Base-by-base conservation (phyloP, 2,888 invertebrate species). In the Euzophera pinguis region DNA sequence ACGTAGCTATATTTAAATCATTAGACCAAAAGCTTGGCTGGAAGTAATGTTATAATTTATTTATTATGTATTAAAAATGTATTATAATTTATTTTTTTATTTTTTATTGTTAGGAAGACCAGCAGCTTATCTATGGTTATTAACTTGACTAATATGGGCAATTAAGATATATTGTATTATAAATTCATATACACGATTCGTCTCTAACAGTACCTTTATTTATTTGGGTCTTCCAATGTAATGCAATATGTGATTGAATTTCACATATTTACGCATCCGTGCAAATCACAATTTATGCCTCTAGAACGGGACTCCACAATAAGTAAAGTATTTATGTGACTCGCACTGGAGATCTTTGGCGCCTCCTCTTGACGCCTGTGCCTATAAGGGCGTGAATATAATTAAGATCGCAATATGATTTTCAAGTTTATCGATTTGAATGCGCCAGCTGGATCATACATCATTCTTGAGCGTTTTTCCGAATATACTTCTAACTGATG, bases 221-320 rank as follows among this genome's bases (percentile, higher is more conserved):
- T n/a, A 17, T 39, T 39, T 16, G 1, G 2, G 10, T 54, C 56
- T 49, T 56, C 39, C 55, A 51, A 52, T 53, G 48, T 34, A 34
- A 32, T 32, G 45, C 5, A 32, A 34, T 45, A 45, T 34, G 10
- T 13, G 45, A 45, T 45, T 32, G 14, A 45, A 45, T 45, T 45
- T 45, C 32, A 45, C 32, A 13, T 57, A 57, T 60, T 60, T 62
- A 61, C 48, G 55, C 32, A 45, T 45, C 32, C 45, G 14, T 45
- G 45, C 16, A 34, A 45, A 45, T 45, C 45, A 16, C 32, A 59
- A 66, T 62, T 70, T 67, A 43, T 65, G 64, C 65, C 66, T 58
- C 59, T 62, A 63, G 56, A 54, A 53, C 55, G 55, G 60, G 59
- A 58, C 72, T 67, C 68, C 73, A 61, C 54, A 67, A 57, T 61